A percentile compares a stretch with the other conserved stretches of the same genome.
Evolutionary conservation across 2,888 invertebrate genomes (phyloP).

Genomic region (Oeneis ivallda): DNA sequence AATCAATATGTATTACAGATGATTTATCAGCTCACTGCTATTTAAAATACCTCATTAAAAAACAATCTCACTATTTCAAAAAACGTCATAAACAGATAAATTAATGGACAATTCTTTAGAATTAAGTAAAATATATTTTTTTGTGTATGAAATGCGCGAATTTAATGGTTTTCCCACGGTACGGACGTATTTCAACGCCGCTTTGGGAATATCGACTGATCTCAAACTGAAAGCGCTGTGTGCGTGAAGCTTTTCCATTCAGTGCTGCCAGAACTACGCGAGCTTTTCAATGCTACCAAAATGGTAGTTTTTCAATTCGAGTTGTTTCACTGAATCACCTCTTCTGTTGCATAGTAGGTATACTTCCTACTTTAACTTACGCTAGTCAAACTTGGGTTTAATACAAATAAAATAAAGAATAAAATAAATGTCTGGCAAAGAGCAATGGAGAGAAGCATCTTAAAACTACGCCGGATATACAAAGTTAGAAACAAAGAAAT

Average conservation of each 20-base stretch:
- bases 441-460: too few species aligned
- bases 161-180: not conserved
- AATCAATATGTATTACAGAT: constrained; percentile 17
- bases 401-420: too few species aligned
- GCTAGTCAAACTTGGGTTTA: too few species aligned
- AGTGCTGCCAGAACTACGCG: not conserved
- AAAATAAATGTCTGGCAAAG: too few species aligned
- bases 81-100: constrained; percentile 1
- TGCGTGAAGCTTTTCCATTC: not conserved
- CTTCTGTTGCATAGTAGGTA: too few species aligned
- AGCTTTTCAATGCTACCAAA: constrained; percentile 4
- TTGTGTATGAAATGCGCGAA: not conserved
- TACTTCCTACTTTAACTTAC: too few species aligned
- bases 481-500: too few species aligned
- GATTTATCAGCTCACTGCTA: constrained; percentile 1
- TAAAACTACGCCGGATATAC: too few species aligned
- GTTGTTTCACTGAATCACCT: not conserved
- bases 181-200: not conserved
- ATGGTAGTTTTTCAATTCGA: constrained; percentile 1
- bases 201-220: constrained; percentile 13
- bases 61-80: not conserved
- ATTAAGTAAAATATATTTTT: not conserved
- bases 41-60: not conserved
- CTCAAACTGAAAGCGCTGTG: constrained; percentile 1
- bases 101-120: not conserved